These are phyloP conservation scores for Sinocyclocheilus grahami DNA, from an alignment of 2,113 vertebrate genomes.

Conservation along the genomic window DNA sequence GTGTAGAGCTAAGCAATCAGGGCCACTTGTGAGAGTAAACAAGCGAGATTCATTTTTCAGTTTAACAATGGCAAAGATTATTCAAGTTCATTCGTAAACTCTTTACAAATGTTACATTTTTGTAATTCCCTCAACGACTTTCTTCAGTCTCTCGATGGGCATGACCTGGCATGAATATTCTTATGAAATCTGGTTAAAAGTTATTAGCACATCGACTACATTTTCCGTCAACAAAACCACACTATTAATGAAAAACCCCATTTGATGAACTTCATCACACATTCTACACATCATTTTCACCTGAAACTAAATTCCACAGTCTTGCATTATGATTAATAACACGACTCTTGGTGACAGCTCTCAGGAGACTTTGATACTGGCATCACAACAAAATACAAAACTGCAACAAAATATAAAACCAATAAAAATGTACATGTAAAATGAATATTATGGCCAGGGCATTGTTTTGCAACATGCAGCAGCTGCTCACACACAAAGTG, in stretches of 20 bases:
- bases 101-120: constrained; percentile 18
- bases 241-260: neutral
- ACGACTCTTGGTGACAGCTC: neutral
- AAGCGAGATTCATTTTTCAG: neutral
- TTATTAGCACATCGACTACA: neutral
- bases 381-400: neutral
- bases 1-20: neutral
- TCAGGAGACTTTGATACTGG: neutral
- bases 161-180: neutral
- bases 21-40: too few relatives aligned
- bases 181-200: constrained; percentile 34
- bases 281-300: neutral
- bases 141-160: neutral
- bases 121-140: neutral
- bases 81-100: neutral
- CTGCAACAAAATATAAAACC: neutral
- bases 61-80: neutral
- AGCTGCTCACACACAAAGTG: neutral
- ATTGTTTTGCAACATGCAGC: neutral
- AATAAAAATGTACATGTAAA: neutral
- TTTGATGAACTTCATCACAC: neutral
- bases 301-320: neutral
- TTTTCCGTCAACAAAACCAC: neutral
- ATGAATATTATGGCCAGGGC: neutral
- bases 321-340: neutral